These are phyloP conservation scores for Mechanitis messenoides DNA, from an alignment of 2,888 invertebrate species.

Conservation along the genomic window DNA sequence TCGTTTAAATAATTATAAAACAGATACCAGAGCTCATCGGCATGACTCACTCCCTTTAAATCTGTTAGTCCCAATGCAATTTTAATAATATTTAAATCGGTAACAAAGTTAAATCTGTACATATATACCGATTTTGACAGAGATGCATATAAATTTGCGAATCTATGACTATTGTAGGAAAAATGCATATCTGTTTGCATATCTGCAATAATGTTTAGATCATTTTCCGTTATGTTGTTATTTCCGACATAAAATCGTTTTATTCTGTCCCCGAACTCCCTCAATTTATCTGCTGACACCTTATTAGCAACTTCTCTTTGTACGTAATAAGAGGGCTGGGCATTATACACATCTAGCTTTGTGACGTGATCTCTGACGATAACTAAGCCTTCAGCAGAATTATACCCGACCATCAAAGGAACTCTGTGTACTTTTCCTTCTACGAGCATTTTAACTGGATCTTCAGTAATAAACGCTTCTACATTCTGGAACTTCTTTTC, in stretches of 20 bases:
- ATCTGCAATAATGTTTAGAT: conserved; percentile 37
- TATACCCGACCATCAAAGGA: conserved; percentile 52
- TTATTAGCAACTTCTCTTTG: conserved; percentile 42
- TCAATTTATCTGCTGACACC: conserved; percentile 35
- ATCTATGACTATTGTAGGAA: conserved; percentile 45
- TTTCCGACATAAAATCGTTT: conserved; percentile 46
- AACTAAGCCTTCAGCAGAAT: conserved; percentile 49
- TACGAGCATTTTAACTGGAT: conserved; percentile 39
- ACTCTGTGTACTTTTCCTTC: conserved; percentile 42
- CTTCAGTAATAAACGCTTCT: conserved; percentile 45
- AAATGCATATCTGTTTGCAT: conserved; percentile 43
- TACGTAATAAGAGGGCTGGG: conserved; percentile 41
- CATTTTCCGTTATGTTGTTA: conserved; percentile 35
- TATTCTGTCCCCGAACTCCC: conserved; percentile 43
- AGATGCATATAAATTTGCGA: conserved; percentile 40
- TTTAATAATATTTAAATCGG: conserved; percentile 49
- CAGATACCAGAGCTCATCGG: conserved; percentile 67
- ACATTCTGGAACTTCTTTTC: conserved; percentile 45
- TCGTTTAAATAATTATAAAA: conserved; percentile 53
- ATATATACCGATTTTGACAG: conserved; percentile 39
- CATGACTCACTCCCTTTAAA: conserved; percentile 60
- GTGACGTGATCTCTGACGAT: conserved; percentile 35
- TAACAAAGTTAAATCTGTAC: conserved; percentile 50
- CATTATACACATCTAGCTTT: conserved; percentile 39
- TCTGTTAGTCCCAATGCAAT: conserved; percentile 31